Evolutionary conservation across 2,113 vertebrate species (phyloP).

Genomic region (Rynchops niger): DNA sequence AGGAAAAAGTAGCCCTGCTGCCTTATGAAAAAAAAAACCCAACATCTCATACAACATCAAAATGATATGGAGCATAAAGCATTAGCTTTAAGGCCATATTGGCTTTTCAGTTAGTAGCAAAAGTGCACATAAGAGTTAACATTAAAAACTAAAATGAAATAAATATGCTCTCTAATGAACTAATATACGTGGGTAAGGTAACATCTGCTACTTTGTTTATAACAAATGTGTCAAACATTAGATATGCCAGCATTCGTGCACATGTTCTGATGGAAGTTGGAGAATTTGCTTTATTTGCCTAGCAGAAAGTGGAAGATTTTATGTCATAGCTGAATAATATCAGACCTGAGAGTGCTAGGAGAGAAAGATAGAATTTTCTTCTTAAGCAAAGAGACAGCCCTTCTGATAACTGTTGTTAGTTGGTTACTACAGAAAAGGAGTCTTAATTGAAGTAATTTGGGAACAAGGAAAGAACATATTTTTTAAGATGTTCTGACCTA

Average conservation of each 20-base stretch:
- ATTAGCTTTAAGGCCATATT: background rate
- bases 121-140: constrained; percentile 53
- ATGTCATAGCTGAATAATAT: background rate
- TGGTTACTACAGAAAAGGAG: background rate
- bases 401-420: background rate
- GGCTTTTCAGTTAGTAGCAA: background rate
- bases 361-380: background rate
- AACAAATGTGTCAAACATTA: constrained; percentile 67
- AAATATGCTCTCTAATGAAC: constrained; percentile 57
- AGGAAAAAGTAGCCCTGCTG: background rate
- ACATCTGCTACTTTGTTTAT: constrained; percentile 69
- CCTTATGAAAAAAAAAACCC: background rate
- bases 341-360: background rate
- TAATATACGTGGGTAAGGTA: constrained; percentile 69
- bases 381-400: background rate
- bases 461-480: background rate
- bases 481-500: background rate
- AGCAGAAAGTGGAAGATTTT: constrained; percentile 10
- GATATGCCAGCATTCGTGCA: constrained; percentile 45
- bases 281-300: background rate
- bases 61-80: background rate
- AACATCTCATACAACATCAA: background rate
- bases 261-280: constrained; percentile 12
- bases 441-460: background rate
- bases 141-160: constrained; percentile 26